Evolutionary conservation across 2,113 vertebrate species (phyloP).

Genomic region (Cercopithecus mona): DNA sequence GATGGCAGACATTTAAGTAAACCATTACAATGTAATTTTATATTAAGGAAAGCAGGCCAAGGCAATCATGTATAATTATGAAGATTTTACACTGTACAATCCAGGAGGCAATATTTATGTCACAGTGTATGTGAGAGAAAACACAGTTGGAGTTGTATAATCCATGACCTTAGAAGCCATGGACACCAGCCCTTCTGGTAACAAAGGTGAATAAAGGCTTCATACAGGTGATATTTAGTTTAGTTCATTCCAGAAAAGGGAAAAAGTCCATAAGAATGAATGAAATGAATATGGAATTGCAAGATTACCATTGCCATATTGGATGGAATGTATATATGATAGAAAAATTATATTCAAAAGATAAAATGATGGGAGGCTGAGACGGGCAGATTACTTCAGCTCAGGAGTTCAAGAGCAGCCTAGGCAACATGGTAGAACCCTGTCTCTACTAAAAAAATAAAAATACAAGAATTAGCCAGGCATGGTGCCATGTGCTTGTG

Average conservation of each 20-base stretch:
- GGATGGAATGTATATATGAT: background rate
- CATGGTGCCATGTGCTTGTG: too few species aligned
- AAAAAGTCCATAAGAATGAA: background rate
- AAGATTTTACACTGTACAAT: background rate
- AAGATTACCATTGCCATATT: background rate
- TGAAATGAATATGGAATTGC: background rate
- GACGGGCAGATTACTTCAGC: too few species aligned
- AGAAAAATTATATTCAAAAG: background rate
- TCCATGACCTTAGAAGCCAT: background rate
- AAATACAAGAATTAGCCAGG: too few species aligned
- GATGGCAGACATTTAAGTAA: background rate
- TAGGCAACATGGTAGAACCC: too few species aligned
- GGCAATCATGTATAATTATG: background rate
- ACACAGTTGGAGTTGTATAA: background rate
- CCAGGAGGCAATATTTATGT: background rate
- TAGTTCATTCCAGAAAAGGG: background rate
- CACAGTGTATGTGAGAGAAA: background rate
- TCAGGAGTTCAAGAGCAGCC: too few species aligned
- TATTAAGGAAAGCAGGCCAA: background rate
- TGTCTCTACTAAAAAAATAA: too few species aligned
- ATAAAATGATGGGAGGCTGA: background rate
- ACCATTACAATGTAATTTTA: background rate
- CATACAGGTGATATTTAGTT: background rate
- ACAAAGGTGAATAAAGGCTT: background rate
- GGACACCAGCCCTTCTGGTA: background rate